Evolutionary conservation across 1,140 invertebrate species (phyloP).

Genomic region (Telenomus remus): DNA sequence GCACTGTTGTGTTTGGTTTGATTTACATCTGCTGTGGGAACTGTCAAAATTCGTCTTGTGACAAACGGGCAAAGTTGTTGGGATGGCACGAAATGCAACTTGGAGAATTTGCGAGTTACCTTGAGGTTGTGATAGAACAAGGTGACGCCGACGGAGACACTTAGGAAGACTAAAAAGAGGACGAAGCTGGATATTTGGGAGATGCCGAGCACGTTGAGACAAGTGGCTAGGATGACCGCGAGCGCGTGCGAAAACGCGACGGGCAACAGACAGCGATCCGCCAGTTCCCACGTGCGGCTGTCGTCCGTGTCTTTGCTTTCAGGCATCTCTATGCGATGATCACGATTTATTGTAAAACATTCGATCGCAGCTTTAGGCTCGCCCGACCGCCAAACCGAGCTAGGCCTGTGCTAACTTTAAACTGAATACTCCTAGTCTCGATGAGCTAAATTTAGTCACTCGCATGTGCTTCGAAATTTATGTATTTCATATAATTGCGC

Average conservation of each 20-base stretch:
- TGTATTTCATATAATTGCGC: constrained; percentile 62
- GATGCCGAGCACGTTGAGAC: constrained; percentile 82
- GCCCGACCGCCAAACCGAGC: constrained; percentile 66
- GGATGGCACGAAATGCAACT: no score
- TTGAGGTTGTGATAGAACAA: constrained; percentile 88
- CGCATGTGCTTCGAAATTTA: constrained; percentile 64
- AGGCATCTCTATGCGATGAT: constrained; percentile 59
- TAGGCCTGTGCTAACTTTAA: constrained; percentile 74
- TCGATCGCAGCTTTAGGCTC: constrained; percentile 61
- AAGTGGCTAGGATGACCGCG: constrained; percentile 82
- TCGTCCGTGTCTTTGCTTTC: constrained; percentile 67
- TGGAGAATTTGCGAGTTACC: constrained; percentile 73
- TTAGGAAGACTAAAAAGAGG: constrained; percentile 83
- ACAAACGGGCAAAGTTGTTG: no score
- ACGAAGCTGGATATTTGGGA: constrained; percentile 84
- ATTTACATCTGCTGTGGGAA: no score
- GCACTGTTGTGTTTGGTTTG: no score
- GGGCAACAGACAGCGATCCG: constrained; percentile 85
- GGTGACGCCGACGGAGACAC: constrained; percentile 81
- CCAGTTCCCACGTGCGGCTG: constrained; percentile 82
- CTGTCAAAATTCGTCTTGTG: no score
- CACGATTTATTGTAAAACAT: constrained; percentile 63
- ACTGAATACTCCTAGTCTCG: constrained; percentile 71
- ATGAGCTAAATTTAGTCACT: constrained; percentile 71
- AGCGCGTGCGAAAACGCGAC: constrained; percentile 85